phyloP scores from a whole-genome alignment of 2,113 vertebrate species.

The Diphyllodes magnificus region DNA sequence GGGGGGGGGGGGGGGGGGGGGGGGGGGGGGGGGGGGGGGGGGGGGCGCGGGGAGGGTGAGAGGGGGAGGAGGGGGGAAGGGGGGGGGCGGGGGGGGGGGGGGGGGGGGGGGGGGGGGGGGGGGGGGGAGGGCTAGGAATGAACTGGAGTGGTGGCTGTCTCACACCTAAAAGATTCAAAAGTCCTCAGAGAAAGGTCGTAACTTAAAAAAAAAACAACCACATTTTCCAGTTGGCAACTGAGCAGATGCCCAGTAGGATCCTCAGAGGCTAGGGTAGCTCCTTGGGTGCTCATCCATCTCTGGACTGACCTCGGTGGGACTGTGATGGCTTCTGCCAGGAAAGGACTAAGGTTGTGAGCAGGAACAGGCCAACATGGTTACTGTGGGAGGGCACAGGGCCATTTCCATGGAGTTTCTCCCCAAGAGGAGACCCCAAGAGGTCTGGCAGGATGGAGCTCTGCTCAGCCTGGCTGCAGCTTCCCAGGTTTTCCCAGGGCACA shows the following conservation, averaged over 20 bases:
- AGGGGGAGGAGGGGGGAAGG: too few relatives aligned
- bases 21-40: fast-evolving
- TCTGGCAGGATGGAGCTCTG: background rate
- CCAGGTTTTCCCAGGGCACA: background rate
- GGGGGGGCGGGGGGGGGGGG: too few relatives aligned
- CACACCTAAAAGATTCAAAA: background rate
- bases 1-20: fast-evolving
- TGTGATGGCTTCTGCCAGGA: background rate
- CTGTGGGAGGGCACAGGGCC: background rate
- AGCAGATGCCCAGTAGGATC: background rate
- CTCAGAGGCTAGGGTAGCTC: background rate
- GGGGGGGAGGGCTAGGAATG: background rate
- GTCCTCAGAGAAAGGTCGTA: background rate
- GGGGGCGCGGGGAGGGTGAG: too few relatives aligned
- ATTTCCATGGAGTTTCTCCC: background rate
- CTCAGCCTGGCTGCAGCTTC: background rate
- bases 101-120: too few relatives aligned
- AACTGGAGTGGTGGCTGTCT: background rate
- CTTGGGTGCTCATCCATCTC: fast-evolving
- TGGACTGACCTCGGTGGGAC: background rate
- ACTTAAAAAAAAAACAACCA: background rate
- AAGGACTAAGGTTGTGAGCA: background rate
- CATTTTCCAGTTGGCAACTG: background rate
- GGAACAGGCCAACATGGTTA: fast-evolving
- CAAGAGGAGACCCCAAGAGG: background rate